phyloP scores from a whole-genome alignment of 2,797 vertebrate species.

The Peromyscus aztecus region DNA sequence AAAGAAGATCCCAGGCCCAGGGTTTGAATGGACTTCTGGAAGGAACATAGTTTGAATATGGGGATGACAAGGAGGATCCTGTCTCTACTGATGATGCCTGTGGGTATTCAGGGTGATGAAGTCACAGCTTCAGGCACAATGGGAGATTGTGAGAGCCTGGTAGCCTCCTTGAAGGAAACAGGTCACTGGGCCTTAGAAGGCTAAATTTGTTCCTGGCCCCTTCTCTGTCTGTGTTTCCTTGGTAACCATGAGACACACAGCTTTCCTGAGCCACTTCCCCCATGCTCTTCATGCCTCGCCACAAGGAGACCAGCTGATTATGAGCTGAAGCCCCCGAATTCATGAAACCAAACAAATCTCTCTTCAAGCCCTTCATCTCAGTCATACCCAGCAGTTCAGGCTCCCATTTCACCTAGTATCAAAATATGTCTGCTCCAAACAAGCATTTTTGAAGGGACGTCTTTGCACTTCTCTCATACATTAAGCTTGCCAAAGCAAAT shows the following conservation, averaged over 20 bases:
- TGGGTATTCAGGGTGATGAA: constrained; percentile 37
- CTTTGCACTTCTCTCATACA: background rate
- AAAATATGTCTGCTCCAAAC: background rate
- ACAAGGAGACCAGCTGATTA: background rate
- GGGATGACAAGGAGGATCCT: background rate
- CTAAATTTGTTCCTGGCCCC: background rate
- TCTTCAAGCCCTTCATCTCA: background rate
- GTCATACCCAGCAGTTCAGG: background rate
- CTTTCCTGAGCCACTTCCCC: background rate
- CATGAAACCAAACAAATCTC: background rate
- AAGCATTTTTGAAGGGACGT: background rate
- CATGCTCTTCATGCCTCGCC: background rate
- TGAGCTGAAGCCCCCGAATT: background rate
- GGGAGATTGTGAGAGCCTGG: constrained; percentile 66
- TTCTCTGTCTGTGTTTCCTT: background rate
- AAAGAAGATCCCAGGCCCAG: constrained; percentile 47
- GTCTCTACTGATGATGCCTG: background rate
- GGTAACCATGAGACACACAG: background rate
- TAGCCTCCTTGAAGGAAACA: background rate
- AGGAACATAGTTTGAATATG: constrained; percentile 28
- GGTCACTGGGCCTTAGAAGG: background rate
- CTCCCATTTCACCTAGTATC: background rate
- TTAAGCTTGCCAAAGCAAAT: background rate
- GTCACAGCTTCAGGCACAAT: constrained; percentile 69
- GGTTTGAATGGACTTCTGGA: background rate